Conservation (phyloP, 92 coral and sea anemone species). For the Ricordea florida region DNA sequence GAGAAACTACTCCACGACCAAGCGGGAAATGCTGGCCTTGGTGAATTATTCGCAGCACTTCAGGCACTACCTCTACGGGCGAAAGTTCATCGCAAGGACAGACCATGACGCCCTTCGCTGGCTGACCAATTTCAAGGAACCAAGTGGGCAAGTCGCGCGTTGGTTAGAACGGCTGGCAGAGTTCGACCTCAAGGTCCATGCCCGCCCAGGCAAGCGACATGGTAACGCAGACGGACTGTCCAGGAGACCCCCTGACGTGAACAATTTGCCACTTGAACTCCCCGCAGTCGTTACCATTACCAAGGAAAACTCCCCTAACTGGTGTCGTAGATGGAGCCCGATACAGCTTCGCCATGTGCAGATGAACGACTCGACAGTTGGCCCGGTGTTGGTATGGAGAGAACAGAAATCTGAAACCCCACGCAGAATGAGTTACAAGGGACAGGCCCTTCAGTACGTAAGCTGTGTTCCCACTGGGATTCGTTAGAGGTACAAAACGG, state of each 20-base stretch:
- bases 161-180: too few species aligned
- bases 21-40: background rate
- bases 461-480: conserved; percentile 26
- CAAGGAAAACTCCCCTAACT: background rate
- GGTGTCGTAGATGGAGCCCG: background rate
- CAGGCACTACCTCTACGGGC: background rate
- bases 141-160: conserved; percentile 8
- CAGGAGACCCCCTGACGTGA: conserved; percentile 31
- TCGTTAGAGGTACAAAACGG: conserved; percentile 6
- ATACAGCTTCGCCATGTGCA: conserved; percentile 17
- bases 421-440: too few species aligned
- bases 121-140: conserved; percentile 13
- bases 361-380: conserved; percentile 14
- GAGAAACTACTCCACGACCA: too few species aligned
- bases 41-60: background rate
- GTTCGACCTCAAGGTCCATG: conserved; percentile 10
- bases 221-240: too few species aligned
- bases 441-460: background rate
- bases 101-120: conserved; percentile 16
- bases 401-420: background rate
- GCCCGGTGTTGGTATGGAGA: conserved; percentile 31
- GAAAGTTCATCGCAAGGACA: conserved; percentile 1
- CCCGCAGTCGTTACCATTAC: background rate
- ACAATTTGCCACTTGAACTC: background rate
- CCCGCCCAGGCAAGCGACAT: conserved; percentile 13